These are phyloP conservation scores for Emydura subglobosa DNA, from an alignment of 2,113 vertebrate species.

Conservation along the genomic window DNA sequence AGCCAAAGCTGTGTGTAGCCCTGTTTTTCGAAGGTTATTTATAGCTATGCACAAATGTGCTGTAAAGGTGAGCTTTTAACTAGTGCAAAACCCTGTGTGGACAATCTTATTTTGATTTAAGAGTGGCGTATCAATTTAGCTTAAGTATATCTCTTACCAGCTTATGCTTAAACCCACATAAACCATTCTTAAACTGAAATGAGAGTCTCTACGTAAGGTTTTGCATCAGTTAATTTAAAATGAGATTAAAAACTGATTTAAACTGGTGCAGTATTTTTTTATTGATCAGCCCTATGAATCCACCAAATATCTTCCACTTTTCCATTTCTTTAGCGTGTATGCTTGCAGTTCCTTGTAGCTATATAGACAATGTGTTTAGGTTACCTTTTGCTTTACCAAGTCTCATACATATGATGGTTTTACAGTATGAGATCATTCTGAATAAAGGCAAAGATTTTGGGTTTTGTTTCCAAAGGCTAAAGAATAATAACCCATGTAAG, in stretches of 20 bases:
- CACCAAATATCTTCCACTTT: neutral
- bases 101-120: fast-evolving
- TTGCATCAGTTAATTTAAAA: conserved; percentile 12
- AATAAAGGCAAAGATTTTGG: neutral
- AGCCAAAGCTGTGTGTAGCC: neutral
- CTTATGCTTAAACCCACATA: neutral
- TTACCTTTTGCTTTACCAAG: neutral
- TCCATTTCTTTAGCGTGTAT: neutral
- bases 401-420: neutral
- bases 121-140: neutral
- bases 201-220: neutral
- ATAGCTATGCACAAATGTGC: neutral
- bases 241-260: neutral
- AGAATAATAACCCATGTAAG: neutral
- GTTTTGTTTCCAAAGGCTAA: neutral
- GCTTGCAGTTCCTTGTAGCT: neutral
- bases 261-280: neutral
- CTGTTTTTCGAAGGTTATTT: neutral
- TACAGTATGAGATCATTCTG: neutral
- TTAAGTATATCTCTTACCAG: neutral
- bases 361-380: neutral
- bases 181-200: neutral
- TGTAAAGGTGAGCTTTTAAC: neutral
- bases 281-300: neutral
- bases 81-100: neutral